A percentile compares a stretch with the other conserved stretches of the same genome.
These are phyloP conservation scores for Drosophila putrida DNA, from an alignment of 2,888 invertebrate genomes.

Conservation along the genomic window DNA sequence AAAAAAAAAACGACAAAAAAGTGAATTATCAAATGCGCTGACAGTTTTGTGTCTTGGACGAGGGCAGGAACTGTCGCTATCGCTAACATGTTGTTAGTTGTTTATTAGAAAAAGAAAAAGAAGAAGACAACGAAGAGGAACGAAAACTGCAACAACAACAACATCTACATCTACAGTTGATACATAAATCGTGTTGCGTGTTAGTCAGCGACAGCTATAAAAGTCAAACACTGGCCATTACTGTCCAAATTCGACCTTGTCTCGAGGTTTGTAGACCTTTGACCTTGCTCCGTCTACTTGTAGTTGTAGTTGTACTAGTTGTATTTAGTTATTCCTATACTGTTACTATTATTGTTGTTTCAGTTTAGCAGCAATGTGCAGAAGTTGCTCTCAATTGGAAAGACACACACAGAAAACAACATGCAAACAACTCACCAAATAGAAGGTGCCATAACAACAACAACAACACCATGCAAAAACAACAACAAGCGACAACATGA, in stretches of 20 bases:
- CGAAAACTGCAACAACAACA: constrained; percentile 7
- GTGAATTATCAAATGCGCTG: constrained; percentile 75
- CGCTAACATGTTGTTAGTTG: constrained; percentile 17
- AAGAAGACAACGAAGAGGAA: not conserved
- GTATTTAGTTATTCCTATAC: constrained; percentile 47
- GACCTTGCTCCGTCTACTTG: constrained; percentile 69
- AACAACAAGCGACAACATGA: constrained; percentile 44
- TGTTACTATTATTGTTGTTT: constrained; percentile 35
- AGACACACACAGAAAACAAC: constrained; percentile 66
- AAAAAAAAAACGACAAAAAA: constrained; percentile 36
- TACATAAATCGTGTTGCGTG: constrained; percentile 74
- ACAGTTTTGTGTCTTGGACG: constrained; percentile 64
- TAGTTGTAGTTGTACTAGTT: constrained; percentile 52
- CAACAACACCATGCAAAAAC: constrained; percentile 13
- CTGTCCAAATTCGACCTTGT: constrained; percentile 72
- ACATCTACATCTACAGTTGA: constrained; percentile 26
- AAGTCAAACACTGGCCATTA: constrained; percentile 75
- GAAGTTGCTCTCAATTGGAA: constrained; percentile 79
- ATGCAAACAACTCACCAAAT: constrained; percentile 27
- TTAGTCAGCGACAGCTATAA: constrained; percentile 70
- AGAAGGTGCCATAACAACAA: constrained; percentile 34
- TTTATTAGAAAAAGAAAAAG: constrained; percentile 9
- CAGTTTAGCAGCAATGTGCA: constrained; percentile 53
- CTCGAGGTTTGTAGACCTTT: constrained; percentile 75
- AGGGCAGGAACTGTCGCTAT: constrained; percentile 59